These are phyloP conservation scores for Trematomus bernacchii DNA, from an alignment of 2,797 vertebrate genomes.

Conservation along the genomic window DNA sequence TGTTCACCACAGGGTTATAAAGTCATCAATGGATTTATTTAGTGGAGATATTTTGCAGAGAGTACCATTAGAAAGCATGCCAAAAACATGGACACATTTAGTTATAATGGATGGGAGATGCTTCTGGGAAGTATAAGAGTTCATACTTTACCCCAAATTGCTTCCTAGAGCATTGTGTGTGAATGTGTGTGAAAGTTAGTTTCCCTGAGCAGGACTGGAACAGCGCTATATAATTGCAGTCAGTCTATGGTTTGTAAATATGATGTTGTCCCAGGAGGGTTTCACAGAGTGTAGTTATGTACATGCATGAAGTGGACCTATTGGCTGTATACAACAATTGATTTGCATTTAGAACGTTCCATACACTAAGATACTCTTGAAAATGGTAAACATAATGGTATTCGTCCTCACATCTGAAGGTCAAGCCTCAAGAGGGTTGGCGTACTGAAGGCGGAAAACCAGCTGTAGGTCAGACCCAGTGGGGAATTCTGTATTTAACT, in stretches of 20 bases:
- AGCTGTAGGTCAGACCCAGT: constrained; percentile 11
- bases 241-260: neutral
- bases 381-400: neutral
- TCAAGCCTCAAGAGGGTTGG: neutral
- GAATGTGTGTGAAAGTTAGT: no score
- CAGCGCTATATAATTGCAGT: no score
- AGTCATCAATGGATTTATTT: no score
- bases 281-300: neutral
- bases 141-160: no score
- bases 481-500: neutral
- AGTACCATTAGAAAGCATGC: no score
- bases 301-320: neutral
- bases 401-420: constrained; percentile 1
- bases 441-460: neutral
- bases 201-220: no score
- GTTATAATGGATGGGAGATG: no score
- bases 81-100: no score
- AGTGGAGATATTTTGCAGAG: no score
- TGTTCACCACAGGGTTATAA: no score
- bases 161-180: no score
- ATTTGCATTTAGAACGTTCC: neutral
- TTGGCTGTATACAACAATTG: neutral
- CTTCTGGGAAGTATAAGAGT: no score
- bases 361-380: neutral
- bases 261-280: neutral